A percentile compares a stretch with the other conserved stretches of the same genome.
Conservation (phyloP, 2,113 vertebrate species). For the Anhinga anhinga region DNA sequence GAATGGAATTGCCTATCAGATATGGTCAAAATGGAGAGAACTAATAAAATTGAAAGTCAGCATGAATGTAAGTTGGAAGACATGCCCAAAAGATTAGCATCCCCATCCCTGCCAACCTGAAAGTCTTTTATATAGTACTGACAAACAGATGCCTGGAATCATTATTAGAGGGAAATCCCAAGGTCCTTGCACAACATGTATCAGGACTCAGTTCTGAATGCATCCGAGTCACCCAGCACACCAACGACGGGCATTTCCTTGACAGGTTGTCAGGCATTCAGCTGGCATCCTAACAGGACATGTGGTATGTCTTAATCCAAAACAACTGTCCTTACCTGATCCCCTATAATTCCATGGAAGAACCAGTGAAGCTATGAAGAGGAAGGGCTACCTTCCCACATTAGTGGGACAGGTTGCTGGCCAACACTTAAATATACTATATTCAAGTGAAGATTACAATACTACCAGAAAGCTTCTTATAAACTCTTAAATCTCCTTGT, state of each 20-base stretch:
- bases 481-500: not conserved
- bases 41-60: not conserved
- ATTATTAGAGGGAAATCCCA: not conserved
- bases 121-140: not conserved
- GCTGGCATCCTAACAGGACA: not conserved
- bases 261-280: not conserved
- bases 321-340: not conserved
- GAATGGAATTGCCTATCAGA: not conserved
- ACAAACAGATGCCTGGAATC: not conserved
- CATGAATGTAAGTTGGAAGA: not conserved
- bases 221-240: not conserved
- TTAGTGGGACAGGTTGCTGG: rapidly evolving
- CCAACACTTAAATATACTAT: not conserved
- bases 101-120: not conserved
- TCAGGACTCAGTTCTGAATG: not conserved
- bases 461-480: not conserved
- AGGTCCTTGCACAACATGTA: not conserved
- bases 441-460: not conserved
- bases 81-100: not conserved
- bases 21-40: not conserved
- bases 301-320: not conserved
- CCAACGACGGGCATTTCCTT: not conserved
- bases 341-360: not conserved
- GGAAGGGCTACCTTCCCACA: not conserved
- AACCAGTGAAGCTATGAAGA: not conserved